Evolutionary conservation across 2,888 invertebrate genomes (phyloP).

Genomic region (Ormia ochracea): DNA sequence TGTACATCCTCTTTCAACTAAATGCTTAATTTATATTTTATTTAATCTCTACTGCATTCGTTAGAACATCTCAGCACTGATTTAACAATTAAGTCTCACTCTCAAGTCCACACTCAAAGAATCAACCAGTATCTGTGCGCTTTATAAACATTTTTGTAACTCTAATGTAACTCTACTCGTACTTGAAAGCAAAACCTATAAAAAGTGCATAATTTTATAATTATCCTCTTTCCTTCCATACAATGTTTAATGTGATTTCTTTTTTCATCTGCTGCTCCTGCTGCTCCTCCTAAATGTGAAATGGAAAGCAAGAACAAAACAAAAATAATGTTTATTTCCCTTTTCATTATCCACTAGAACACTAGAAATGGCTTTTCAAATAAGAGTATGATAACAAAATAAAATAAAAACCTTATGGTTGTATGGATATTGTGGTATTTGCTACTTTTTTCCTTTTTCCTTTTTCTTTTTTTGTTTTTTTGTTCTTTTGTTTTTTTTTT

Average conservation of each 20-base stretch:
- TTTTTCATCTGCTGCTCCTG: background rate
- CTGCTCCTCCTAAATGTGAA: too few relatives aligned
- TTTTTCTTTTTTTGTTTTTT: too few relatives aligned
- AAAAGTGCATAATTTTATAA: conserved; percentile 66
- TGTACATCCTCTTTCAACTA: too few relatives aligned
- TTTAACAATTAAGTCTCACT: conserved; percentile 17
- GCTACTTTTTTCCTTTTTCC: too few relatives aligned
- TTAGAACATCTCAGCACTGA: background rate
- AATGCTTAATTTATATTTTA: too few relatives aligned
- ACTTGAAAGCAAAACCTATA: conserved; percentile 47
- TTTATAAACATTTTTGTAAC: conserved; percentile 17
- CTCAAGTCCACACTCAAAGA: background rate
- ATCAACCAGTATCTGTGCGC: conserved; percentile 16
- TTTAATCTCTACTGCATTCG: too few relatives aligned
- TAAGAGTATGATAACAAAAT: background rate
- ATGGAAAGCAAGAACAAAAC: background rate
- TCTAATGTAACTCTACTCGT: conserved; percentile 24
- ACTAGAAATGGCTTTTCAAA: conserved; percentile 44
- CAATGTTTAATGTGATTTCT: conserved; percentile 12
- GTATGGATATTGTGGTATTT: conserved; percentile 41
- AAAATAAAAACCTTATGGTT: conserved; percentile 24
- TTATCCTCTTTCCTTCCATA: conserved; percentile 59
- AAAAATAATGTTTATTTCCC: conserved; percentile 42
- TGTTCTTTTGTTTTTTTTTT: conserved; percentile 17
- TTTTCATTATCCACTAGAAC: conserved; percentile 54